Percentiles rank a stretch among this genome's conserved stretches.
Evolutionary conservation across 2,113 vertebrate species (phyloP).

Genomic region (human (Homo sapiens)): GRCh38 chr5:123249501-123250000

Average conservation of each 20-base stretch:
- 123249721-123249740: slow-evolving; percentile 58
- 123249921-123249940: not conserved
- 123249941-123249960: not conserved
- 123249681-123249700: slow-evolving; percentile 21
- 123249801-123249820: slow-evolving; percentile 69
- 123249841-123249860: slow-evolving; percentile 75
- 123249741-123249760: not conserved
- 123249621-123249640: slow-evolving; percentile 57
- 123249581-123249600: slow-evolving; percentile 70
- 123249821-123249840: slow-evolving; percentile 70
- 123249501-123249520: slow-evolving; percentile 68
- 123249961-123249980: not conserved
- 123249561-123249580: slow-evolving; percentile 64
- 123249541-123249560: slow-evolving; percentile 35
- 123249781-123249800: slow-evolving; percentile 64
- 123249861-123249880: slow-evolving; percentile 76
- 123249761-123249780: slow-evolving; percentile 22
- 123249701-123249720: slow-evolving; percentile 69
- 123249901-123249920: slow-evolving; percentile 69
- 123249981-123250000: not conserved
- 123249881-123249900: slow-evolving; percentile 70
- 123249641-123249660: slow-evolving; percentile 66
- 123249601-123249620: slow-evolving; percentile 67
- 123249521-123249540: slow-evolving; percentile 63
- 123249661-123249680: slow-evolving; percentile 6